Evolutionary conservation across 2,797 vertebrate species (phyloP).

Genomic region (Rhabdophis nuchalis): DNA sequence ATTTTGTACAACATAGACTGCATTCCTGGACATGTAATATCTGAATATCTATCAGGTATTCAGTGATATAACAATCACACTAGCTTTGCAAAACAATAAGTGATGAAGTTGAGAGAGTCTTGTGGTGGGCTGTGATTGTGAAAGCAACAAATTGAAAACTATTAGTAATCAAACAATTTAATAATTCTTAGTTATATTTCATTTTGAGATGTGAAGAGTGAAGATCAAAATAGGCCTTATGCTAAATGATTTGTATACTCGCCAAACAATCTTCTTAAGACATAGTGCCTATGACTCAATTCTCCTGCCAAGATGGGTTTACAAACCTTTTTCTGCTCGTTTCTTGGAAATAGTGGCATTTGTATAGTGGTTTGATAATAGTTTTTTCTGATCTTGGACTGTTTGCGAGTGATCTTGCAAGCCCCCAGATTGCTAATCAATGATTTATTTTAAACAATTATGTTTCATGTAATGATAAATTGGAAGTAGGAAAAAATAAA

Average conservation of each 20-base stretch:
- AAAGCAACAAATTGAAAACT: background rate
- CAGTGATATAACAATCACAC: background rate
- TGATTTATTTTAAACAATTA: background rate
- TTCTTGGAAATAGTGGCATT: background rate
- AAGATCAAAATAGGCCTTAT: background rate
- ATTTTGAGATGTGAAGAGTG: background rate
- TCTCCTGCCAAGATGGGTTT: background rate
- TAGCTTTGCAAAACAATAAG: background rate
- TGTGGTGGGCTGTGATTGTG: background rate
- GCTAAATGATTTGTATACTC: background rate
- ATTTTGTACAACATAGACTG: background rate
- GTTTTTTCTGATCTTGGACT: background rate
- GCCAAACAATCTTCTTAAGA: background rate
- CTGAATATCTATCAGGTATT: background rate
- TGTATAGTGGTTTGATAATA: background rate
- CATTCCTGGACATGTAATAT: background rate
- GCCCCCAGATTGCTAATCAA: background rate
- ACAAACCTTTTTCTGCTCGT: background rate
- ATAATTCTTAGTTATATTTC: background rate
- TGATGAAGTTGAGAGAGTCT: background rate
- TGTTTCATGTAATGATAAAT: background rate
- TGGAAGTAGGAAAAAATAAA: background rate
- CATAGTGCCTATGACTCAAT: background rate
- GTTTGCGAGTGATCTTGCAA: background rate
- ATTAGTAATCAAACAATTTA: background rate